Conservation (phyloP, 2,888 invertebrate genomes). For the Pogonocherus hispidulus region DNA sequence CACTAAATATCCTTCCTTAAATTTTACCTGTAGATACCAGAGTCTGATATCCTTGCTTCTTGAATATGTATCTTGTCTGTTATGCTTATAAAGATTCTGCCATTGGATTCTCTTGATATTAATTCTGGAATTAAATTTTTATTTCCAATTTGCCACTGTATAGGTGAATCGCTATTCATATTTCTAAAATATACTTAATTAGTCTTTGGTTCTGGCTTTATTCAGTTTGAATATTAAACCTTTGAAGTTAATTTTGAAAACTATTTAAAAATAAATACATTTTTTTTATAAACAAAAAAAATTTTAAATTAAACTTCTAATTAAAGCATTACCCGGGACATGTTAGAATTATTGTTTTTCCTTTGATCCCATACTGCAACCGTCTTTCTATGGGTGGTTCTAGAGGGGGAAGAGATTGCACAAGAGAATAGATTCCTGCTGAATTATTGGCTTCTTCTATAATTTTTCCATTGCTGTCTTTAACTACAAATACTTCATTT, state of each 20-base stretch:
- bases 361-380: slow-evolving; percentile 66
- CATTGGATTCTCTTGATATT: slow-evolving; percentile 69
- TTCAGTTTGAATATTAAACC: too few relatives aligned
- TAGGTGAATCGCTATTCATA: slow-evolving; percentile 71
- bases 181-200: slow-evolving; percentile 68
- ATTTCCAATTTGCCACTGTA: slow-evolving; percentile 73
- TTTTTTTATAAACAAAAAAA: too few relatives aligned
- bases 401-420: slow-evolving; percentile 69
- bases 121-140: slow-evolving; percentile 69
- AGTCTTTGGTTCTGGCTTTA: too few relatives aligned
- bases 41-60: slow-evolving; percentile 70
- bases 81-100: slow-evolving; percentile 73
- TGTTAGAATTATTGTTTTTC: slow-evolving; percentile 64
- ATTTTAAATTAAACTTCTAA: too few relatives aligned
- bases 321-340: slow-evolving; percentile 70
- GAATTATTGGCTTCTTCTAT: slow-evolving; percentile 75
- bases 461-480: slow-evolving; percentile 70
- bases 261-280: too few relatives aligned
- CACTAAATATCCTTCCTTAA: too few relatives aligned
- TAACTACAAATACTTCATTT: slow-evolving; percentile 70
- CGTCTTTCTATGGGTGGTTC: slow-evolving; percentile 67
- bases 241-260: too few relatives aligned
- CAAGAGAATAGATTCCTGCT: slow-evolving; percentile 73
- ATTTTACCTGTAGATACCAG: slow-evolving; percentile 73
- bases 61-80: slow-evolving; percentile 74